Evolutionary conservation across 2,113 vertebrate species (phyloP), one percentile per base, ranked within the genome.

Genomic region (Pogona vitticeps): DNA sequence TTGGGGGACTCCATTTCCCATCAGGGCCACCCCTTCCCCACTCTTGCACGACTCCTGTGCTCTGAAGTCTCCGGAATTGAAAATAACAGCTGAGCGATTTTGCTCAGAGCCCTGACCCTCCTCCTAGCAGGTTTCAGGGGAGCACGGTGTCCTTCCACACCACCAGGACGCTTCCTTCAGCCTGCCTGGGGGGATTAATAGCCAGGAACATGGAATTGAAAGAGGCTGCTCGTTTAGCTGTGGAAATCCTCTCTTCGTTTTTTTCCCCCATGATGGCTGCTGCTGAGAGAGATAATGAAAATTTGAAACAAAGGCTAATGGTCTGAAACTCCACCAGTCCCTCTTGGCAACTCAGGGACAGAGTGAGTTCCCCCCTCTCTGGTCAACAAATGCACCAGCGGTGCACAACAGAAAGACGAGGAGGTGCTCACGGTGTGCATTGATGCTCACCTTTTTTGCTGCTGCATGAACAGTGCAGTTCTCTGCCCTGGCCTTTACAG

Each of bases 221-320:
- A 31, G 2, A 9, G 67, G 40, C 80, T 40, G 23, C 31, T 31
- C 73, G 65, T n/a, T 77, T 72, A 18, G 23, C 40, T 77, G 75
- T 28, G 26, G 26, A 56, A 61, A 58, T 26, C 46, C 12, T 15
- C 63, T 15, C 59, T 14, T 33, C 17, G 6, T 42, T 17, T 15
- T n/a, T 33, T 40, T 13, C 10, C 18, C 36, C 36, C 61, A 9
- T 10, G 33, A 33, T 4, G 31, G 77, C 23, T 40, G 85, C 85
- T 86, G 77, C 77, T 80, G 67, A 73, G 67, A 3, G 9, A 61
- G 31, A 65, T 73, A 63, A 86, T 73, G 58, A 73, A 40, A 61
- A 65, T 13, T 72, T 52, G 42, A 73, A 80, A 63, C 56, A 72
- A 80, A 86, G 21, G 76, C 65, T 72, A 80, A 80, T 72, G 71